phyloP scores from a whole-genome alignment of 2,888 invertebrate genomes.

The Pantelozetes paolii region DNA sequence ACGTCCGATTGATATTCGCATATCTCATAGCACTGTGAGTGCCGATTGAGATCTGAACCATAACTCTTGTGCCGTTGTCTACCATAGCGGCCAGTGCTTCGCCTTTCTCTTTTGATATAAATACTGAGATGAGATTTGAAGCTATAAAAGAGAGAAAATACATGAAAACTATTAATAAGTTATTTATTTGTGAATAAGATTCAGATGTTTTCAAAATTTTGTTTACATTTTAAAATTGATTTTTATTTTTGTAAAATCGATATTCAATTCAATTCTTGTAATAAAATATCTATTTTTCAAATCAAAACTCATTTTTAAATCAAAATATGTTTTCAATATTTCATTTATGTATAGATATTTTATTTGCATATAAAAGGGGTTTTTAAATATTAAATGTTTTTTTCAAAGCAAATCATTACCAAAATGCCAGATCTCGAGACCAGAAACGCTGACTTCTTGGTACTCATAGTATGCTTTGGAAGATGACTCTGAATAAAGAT shows the following conservation, averaged over 20 bases:
- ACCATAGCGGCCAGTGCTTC: slow-evolving; percentile 66
- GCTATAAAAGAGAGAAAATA: slow-evolving; percentile 57
- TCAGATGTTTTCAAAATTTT: background rate
- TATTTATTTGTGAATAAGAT: background rate
- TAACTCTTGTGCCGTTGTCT: slow-evolving; percentile 65
- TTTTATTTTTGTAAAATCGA: too few species aligned
- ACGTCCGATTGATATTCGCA: slow-evolving; percentile 73
- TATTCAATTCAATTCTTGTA: too few species aligned
- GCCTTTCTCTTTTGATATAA: slow-evolving; percentile 73
- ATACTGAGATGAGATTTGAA: slow-evolving; percentile 69
- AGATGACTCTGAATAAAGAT: background rate
- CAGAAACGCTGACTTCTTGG: slow-evolving; percentile 15
- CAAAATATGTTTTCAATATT: too few species aligned
- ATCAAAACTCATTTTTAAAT: too few species aligned
- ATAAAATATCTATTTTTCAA: too few species aligned
- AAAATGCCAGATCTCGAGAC: slow-evolving; percentile 18
- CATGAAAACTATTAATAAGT: too few species aligned
- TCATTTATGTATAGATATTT: background rate
- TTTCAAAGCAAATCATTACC: background rate
- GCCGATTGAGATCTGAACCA: slow-evolving; percentile 67
- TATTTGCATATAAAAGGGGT: background rate
- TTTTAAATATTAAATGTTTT: background rate
- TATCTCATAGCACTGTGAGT: slow-evolving; percentile 60
- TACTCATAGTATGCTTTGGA: slow-evolving; percentile 4
- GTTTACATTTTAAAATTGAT: background rate